Evolutionary conservation across 2,888 invertebrate species (phyloP).

Genomic region (Sisyra terminalis): DNA sequence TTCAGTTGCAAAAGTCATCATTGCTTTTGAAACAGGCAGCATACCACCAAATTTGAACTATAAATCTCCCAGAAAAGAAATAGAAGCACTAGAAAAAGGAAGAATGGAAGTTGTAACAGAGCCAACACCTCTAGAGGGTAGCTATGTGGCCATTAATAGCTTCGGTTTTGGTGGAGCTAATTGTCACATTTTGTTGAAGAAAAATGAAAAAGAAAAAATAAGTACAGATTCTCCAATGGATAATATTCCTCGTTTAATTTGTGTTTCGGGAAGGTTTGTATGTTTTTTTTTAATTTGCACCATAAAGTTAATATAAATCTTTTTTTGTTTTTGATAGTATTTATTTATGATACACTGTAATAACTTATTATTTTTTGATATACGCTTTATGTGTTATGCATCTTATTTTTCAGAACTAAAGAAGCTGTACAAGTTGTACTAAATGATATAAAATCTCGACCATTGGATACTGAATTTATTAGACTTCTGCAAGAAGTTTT

Average conservation of each 20-base stretch:
- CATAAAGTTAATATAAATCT: too few species aligned
- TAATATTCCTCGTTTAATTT: conserved; percentile 52
- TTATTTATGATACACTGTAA: background rate
- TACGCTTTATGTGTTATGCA: background rate
- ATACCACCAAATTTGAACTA: conserved; percentile 82
- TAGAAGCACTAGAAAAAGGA: conserved; percentile 42
- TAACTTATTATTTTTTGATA: background rate
- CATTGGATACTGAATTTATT: conserved; percentile 43
- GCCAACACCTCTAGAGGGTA: conserved; percentile 49
- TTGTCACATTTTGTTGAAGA: conserved; percentile 50
- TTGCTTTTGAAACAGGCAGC: conserved; percentile 57
- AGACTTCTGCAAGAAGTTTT: conserved; percentile 40
- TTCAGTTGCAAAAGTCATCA: conserved; percentile 56
- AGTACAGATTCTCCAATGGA: conserved; percentile 45
- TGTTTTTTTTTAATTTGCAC: too few species aligned
- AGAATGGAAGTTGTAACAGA: conserved; percentile 57
- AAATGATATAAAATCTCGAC: conserved; percentile 39
- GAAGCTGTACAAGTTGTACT: conserved; percentile 51
- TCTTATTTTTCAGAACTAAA: conserved; percentile 38
- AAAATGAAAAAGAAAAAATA: conserved; percentile 38
- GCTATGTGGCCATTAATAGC: conserved; percentile 70
- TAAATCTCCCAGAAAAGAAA: conserved; percentile 30
- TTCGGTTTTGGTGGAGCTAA: conserved; percentile 92
- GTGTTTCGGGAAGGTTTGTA: conserved; percentile 42
- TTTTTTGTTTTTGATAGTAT: too few species aligned